Base-by-base conservation (phyloP, 2,113 vertebrate genomes). In the Vimba vimba region DNA sequence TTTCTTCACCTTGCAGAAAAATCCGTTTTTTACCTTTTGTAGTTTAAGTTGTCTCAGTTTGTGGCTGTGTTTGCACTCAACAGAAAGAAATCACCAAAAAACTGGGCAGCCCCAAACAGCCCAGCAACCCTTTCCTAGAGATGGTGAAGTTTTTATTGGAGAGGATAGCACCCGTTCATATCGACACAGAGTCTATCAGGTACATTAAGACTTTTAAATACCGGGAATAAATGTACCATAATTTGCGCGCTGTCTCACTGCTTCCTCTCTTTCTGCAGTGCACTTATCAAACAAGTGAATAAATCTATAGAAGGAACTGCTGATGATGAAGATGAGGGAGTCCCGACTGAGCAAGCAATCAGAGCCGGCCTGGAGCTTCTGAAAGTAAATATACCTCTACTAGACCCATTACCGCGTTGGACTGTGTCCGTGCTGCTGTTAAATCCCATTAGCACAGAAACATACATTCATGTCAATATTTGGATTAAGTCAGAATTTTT, bases 121-220 rank as follows among this genome's bases (percentile, higher is more conserved):
- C 96, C 86, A 96, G 96, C 89, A 96, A 97, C 89, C 96, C 96
- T 45, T 97, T 97, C 88, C 87, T 97, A 89, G 96, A 97, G 92
- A 97, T 97, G 96, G 96, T 97, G 88, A 97, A 97, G 85, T 97
- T 97, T 91, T 95, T 97, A 82, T 90, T 97, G 82, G 96, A 97
- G 90, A 95, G 96, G 86, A 97, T 97, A 88, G 98, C 98, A 77
- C 98, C 98, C 50, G 98, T 99, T 47, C 98, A 99, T 93, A 99
- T 99, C 85, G 98, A 99, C 92, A 99, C 98, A 52, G 97, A 99
- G 94, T 98, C 98, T 84, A 98, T 99, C 95, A 99, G 98, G 97
- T 99, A 94, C 21, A 1, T 77, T 60, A 9, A 6, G 17, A 30
- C 36, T 83, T 30, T 15, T 15, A 69, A 30, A 80, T 45, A 30